Conservation (phyloP, 1,140 invertebrate species). For the Archivesica marissinica region DNA sequence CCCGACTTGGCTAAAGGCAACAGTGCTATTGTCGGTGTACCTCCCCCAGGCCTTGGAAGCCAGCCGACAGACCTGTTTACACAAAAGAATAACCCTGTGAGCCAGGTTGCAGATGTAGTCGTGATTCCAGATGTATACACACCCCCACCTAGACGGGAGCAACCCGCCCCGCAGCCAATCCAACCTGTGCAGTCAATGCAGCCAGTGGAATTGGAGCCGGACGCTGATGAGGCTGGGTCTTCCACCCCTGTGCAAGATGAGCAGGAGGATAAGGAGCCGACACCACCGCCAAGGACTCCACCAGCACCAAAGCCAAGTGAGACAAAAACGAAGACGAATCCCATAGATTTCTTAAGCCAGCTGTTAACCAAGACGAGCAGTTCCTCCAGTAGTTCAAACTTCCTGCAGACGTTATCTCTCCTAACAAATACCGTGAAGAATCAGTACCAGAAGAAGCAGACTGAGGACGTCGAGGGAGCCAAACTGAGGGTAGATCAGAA, state of each 20-base stretch:
- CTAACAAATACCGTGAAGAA: constrained; percentile 71
- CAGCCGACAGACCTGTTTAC: neutral
- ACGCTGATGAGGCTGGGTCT: constrained; percentile 67
- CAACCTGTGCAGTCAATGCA: constrained; percentile 24
- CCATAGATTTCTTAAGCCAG: constrained; percentile 80
- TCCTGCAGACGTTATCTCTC: constrained; percentile 75
- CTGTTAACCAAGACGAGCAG: constrained; percentile 74
- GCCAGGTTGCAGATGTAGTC: neutral
- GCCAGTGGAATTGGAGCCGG: neutral
- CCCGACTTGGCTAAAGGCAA: constrained; percentile 42
- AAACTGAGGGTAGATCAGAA: neutral
- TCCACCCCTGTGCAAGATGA: constrained; percentile 69
- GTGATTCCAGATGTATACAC: constrained; percentile 25
- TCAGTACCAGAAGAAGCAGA: constrained; percentile 53
- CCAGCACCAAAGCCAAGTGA: constrained; percentile 2
- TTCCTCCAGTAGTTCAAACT: constrained; percentile 65
- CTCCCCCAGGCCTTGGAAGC: neutral
- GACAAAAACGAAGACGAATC: constrained; percentile 70
- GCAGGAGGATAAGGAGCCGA: constrained; percentile 39
- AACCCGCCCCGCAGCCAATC: constrained; percentile 42
- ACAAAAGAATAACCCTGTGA: neutral
- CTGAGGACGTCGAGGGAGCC: neutral
- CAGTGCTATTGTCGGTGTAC: constrained; percentile 12
- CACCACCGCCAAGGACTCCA: neutral
- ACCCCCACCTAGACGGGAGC: constrained; percentile 27